Evolutionary conservation across 2,888 invertebrate species (phyloP), one percentile per base, ranked within the genome.

Genomic region (Amiota minor): DNA sequence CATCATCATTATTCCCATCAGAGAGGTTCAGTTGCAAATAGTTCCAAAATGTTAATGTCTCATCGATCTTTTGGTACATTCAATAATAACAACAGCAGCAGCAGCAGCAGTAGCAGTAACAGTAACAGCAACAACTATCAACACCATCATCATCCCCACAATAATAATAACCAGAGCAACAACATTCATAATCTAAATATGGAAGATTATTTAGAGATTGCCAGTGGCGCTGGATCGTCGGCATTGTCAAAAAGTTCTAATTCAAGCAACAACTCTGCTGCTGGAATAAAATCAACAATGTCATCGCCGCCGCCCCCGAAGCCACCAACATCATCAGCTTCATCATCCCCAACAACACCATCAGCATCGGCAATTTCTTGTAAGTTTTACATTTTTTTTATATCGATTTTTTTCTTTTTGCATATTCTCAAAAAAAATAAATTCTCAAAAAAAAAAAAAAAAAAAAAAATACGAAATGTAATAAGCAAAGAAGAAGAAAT

Each of bases 351-450:
- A 68, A 71, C 65, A 78, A 72, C 75, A 76, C 77, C 76, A 73
- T 73, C 16, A 77, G 70, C 74, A 81, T 82, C 89, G 83, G 89
- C 88, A 85, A 88, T 89, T 88, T 89, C 89, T 89, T 89, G 89
- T 89, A 89, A 89, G 89, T 89, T 85, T 82, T 80, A 77, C 72
- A 73, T 75, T 70, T 65, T 70, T 47, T 61, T 64, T 71, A 20
- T 20, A 71, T 35, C 14, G 16, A 65, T 59, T 47, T 59, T 47
- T 59, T 23, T 45, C 18, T 67, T 64, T 45, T 12, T 46, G 49
- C 59, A n/a, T 10, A 10, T 53, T n/a, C 69, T 47, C n/a, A n/a
- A n/a, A n/a, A n/a, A n/a, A n/a, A n/a, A n/a, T n/a, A n/a, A n/a
- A n/a, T n/a, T n/a, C n/a, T n/a, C n/a, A n/a, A n/a, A n/a, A n/a